Evolutionary conservation across 2,113 vertebrate species (phyloP).

Genomic region (Fregetta grallaria): DNA sequence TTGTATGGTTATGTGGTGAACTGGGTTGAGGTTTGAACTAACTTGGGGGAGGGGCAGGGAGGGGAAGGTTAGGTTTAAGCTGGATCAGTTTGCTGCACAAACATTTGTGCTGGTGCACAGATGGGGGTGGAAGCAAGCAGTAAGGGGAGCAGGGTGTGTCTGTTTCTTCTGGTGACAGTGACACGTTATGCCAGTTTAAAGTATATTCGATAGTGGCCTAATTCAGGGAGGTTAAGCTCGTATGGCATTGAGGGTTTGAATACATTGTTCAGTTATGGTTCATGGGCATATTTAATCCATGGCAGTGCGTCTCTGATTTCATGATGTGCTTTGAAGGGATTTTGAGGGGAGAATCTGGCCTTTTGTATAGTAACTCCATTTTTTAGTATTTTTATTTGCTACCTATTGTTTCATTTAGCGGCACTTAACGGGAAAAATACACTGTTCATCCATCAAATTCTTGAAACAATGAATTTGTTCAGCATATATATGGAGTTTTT

Average conservation of each 20-base stretch:
- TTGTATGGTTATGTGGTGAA: slow-evolving; percentile 45
- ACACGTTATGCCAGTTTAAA: background rate
- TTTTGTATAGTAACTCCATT: background rate
- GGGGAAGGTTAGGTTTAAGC: background rate
- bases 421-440: background rate
- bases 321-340: background rate
- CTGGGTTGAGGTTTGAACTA: background rate
- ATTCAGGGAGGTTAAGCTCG: background rate
- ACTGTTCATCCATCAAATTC: background rate
- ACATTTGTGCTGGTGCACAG: slow-evolving; percentile 34
- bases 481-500: background rate
- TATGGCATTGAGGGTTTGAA: background rate
- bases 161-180: slow-evolving; percentile 24
- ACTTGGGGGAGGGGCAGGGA: slow-evolving; percentile 34
- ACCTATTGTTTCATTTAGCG: background rate
- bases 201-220: background rate
- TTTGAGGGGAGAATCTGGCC: background rate
- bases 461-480: background rate
- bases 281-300: background rate
- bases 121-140: slow-evolving; percentile 49
- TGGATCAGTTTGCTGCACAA: slow-evolving; percentile 63
- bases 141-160: slow-evolving; percentile 42
- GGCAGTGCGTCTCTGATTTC: background rate
- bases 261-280: background rate
- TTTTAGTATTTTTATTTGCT: background rate